A percentile compares a stretch with the other conserved stretches of the same genome.
Conservation (phyloP, 1,140 invertebrate species). For the Drosophila ananassae region DNA sequence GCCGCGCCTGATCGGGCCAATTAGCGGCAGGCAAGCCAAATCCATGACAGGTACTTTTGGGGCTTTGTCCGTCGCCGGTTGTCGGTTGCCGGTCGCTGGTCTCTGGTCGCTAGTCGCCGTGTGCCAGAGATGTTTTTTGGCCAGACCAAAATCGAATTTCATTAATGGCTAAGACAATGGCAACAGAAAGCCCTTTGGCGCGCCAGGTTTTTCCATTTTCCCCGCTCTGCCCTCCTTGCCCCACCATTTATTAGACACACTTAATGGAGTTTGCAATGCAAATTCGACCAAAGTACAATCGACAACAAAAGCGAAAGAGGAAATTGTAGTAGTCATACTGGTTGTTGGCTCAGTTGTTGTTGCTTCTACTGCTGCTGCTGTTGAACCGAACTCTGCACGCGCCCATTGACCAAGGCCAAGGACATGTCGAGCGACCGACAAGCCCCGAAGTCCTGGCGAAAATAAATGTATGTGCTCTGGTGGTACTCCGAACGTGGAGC, state of each 20-base stretch:
- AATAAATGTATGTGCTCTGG: slow-evolving; percentile 46
- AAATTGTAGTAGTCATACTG: slow-evolving; percentile 57
- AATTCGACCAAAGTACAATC: slow-evolving; percentile 60
- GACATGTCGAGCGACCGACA: slow-evolving; percentile 42
- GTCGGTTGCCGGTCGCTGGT: too few species aligned
- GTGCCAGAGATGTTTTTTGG: slow-evolving; percentile 22
- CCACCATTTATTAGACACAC: slow-evolving; percentile 26
- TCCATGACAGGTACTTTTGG: slow-evolving; percentile 15
- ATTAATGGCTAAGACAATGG: slow-evolving; percentile 41
- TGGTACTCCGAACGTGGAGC: slow-evolving; percentile 7
- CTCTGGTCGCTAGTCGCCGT: background rate
- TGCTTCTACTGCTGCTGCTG: background rate
- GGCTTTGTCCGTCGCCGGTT: background rate
- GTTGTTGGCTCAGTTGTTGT: slow-evolving; percentile 16
- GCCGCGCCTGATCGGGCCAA: slow-evolving; percentile 45
- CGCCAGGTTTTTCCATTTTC: background rate
- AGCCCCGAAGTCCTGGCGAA: slow-evolving; percentile 40
- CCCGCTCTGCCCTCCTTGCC: background rate
- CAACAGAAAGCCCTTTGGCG: slow-evolving; percentile 12
- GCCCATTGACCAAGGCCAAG: slow-evolving; percentile 69
- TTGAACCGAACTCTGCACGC: slow-evolving; percentile 24
- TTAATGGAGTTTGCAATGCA: slow-evolving; percentile 66
- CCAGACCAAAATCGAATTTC: slow-evolving; percentile 49
- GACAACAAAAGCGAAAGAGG: slow-evolving; percentile 53
- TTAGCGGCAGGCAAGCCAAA: slow-evolving; percentile 8